phyloP scores from a whole-genome alignment of 2,888 invertebrate genomes.

The Drosophila affinis region DNA sequence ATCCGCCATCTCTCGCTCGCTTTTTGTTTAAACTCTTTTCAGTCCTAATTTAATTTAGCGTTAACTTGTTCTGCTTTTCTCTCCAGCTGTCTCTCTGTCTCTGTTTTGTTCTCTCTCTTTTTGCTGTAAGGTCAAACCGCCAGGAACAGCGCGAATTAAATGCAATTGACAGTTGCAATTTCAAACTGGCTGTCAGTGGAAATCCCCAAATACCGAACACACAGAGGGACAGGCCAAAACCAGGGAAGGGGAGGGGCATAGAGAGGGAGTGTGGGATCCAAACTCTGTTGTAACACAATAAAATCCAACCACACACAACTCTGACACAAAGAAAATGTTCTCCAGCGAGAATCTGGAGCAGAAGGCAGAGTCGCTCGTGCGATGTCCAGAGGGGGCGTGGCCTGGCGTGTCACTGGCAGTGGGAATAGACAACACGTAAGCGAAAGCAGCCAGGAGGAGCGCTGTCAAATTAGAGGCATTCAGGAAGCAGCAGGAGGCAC shows the following conservation, averaged over 20 bases:
- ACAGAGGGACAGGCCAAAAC: constrained; percentile 15
- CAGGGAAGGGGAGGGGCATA: constrained; percentile 8
- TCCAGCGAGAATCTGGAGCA: constrained; percentile 65
- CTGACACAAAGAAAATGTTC: constrained; percentile 79
- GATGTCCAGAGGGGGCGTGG: constrained; percentile 17
- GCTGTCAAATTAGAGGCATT: constrained; percentile 75
- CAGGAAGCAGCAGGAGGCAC: constrained; percentile 32
- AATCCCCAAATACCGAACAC: constrained; percentile 77
- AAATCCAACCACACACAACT: constrained; percentile 79
- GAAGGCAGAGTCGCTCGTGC: constrained; percentile 52
- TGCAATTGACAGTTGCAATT: constrained; percentile 83
- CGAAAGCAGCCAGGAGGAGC: constrained; percentile 56
- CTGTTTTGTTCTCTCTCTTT: neutral
- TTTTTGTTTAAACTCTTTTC: constrained; percentile 22
- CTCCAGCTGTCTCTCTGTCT: neutral
- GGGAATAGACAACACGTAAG: constrained; percentile 68
- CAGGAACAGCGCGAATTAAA: constrained; percentile 74
- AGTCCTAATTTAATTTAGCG: constrained; percentile 44
- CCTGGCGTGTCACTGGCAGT: constrained; percentile 63
- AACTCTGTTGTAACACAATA: constrained; percentile 74
- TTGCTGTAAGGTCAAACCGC: constrained; percentile 65
- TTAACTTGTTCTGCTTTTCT: constrained; percentile 22
- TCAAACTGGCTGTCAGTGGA: constrained; percentile 79
- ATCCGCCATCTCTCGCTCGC: neutral
- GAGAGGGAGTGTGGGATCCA: constrained; percentile 42